phyloP scores from a whole-genome alignment of 2,888 invertebrate species.

The Drosophila ustulata region DNA sequence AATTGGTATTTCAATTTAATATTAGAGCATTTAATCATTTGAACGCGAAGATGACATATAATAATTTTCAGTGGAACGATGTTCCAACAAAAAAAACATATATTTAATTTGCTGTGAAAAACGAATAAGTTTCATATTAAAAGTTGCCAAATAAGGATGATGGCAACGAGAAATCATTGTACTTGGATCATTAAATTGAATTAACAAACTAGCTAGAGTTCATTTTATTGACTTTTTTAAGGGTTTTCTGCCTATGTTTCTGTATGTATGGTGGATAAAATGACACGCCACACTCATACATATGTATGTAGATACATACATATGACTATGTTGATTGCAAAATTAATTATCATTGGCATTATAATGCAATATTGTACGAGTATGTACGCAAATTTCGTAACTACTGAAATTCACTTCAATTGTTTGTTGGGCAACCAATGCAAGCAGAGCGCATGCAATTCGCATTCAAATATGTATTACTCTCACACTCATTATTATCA shows the following conservation, averaged over 20 bases:
- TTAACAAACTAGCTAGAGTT: too few species aligned
- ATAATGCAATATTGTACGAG: slow-evolving; percentile 63
- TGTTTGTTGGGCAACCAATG: slow-evolving; percentile 59
- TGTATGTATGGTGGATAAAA: slow-evolving; percentile 3
- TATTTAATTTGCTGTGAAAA: slow-evolving; percentile 49
- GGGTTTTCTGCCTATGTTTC: neutral
- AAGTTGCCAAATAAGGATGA: neutral
- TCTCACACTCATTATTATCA: slow-evolving; percentile 33
- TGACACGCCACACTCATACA: slow-evolving; percentile 35
- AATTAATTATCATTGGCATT: slow-evolving; percentile 60
- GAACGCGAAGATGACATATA: neutral
- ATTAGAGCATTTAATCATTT: slow-evolving; percentile 1
- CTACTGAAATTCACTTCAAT: slow-evolving; percentile 50
- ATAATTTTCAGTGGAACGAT: slow-evolving; percentile 7
- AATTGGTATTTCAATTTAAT: neutral
- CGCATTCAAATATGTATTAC: slow-evolving; percentile 34
- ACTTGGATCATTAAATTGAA: neutral
- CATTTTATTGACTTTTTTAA: too few species aligned
- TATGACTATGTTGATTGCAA: slow-evolving; percentile 47
- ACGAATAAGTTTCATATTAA: slow-evolving; percentile 24
- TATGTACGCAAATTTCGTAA: slow-evolving; percentile 43
- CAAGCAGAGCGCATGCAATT: slow-evolving; percentile 32
- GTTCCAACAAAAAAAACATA: slow-evolving; percentile 26
- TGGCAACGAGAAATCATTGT: neutral
- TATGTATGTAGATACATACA: neutral